phyloP scores from a whole-genome alignment of 2,797 vertebrate species.

The Setipinna tenuifilis region DNA sequence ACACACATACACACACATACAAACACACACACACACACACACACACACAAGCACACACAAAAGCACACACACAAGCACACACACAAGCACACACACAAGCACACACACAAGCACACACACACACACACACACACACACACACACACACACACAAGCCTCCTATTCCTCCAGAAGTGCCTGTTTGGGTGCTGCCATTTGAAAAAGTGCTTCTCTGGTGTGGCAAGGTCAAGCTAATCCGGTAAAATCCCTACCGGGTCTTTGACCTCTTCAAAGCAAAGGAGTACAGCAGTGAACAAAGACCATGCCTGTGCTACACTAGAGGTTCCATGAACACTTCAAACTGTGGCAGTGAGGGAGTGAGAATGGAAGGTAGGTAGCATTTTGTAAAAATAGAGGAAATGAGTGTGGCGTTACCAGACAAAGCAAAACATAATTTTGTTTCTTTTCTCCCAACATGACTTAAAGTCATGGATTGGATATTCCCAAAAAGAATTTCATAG shows the following conservation, averaged over 20 bases:
- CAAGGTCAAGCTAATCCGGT: slow-evolving; percentile 37
- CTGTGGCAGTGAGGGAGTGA: background rate
- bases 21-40: background rate
- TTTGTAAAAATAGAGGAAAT: background rate
- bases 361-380: too few relatives aligned
- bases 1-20: too few relatives aligned
- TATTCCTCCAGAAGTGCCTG: too few relatives aligned
- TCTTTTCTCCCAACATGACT: too few relatives aligned
- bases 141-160: too few relatives aligned
- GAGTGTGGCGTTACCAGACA: too few relatives aligned
- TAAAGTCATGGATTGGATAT: too few relatives aligned
- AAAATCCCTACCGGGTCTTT: slow-evolving; percentile 22
- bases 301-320: background rate
- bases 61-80: background rate
- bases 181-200: too few relatives aligned
- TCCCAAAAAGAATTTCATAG: too few relatives aligned
- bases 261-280: slow-evolving; percentile 31
- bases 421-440: too few relatives aligned
- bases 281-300: background rate
- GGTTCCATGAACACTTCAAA: background rate
- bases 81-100: slow-evolving; percentile 6
- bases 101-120: background rate
- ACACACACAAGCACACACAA: background rate
- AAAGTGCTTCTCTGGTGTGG: slow-evolving; percentile 12
- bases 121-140: too few relatives aligned